Evolutionary conservation across 2,888 invertebrate genomes (phyloP), one percentile per base, ranked within the genome.

Genomic region (Coelinius sp.): DNA sequence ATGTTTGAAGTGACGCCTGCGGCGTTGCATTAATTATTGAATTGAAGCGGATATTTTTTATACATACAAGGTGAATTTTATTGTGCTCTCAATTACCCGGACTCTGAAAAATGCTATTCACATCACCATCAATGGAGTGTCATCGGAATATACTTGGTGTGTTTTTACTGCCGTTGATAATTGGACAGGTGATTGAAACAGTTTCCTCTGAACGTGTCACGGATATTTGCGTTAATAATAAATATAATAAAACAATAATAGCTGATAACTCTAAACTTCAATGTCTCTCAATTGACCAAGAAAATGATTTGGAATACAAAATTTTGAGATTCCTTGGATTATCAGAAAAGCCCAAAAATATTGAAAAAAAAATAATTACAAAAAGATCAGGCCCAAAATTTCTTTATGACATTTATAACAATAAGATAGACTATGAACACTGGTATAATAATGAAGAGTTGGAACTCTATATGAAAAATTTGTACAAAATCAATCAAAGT

Each of bases 281-380:
- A 20, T 59, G 31, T 31, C 22, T 59, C 7, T 35, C 59, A 10
- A 4, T 7, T 12, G 35, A 59, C 2, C 94, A 95, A 84, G 92
- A 93, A 81, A 89, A 91, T 78, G 93, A 94, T 79, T 93, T 97
- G 73, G 94, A 96, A 83, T 91, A 93, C 82, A 95, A 96, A 88
- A 95, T 97, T 81, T 89, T 97, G 80, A 93, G 94, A 82, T 90
- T 97, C 78, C 89, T 97, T 80, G 97, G 96, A 7, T 90, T 97
- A 76, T 93, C 95, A 12, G 93, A 93, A 81, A 90, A 93, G 82
- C 95, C 96, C 31, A 89, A 90, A 79, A 89, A 90, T 71, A 56
- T 69, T 0, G 74, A 73, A 5, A 65, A 62, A 66, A 72, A 73
- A 0, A 78, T 86, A 38, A 82, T 85, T 53, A 81, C 88, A 62